Evolutionary conservation across 2,888 invertebrate genomes (phyloP).

Genomic region (Drosophila gaucha): DNA sequence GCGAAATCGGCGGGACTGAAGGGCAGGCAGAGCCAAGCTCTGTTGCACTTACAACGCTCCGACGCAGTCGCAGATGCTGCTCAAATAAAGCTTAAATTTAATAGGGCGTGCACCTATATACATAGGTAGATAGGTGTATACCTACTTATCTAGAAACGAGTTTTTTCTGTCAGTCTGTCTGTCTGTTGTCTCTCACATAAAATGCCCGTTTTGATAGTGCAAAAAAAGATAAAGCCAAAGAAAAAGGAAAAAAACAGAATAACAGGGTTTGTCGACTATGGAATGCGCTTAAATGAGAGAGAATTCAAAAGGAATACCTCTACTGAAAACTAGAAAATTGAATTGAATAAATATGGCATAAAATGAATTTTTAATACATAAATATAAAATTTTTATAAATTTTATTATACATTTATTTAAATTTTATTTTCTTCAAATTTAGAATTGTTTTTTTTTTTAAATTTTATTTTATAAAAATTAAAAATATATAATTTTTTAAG

Average conservation of each 20-base stretch:
- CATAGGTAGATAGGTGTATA: neutral
- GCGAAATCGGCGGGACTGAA: neutral
- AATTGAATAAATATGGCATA: no score
- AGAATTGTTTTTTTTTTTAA: no score
- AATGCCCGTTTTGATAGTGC: conserved; percentile 31
- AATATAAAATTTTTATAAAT: no score
- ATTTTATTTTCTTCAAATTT: no score
- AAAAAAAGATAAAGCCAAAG: conserved; percentile 3
- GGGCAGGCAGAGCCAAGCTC: neutral
- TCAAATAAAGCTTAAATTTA: neutral
- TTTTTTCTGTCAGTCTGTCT: conserved; percentile 33
- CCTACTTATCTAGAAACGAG: conserved; percentile 28
- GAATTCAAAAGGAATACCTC: no score
- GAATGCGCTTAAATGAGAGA: neutral
- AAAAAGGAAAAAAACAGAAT: neutral
- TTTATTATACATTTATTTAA: no score
- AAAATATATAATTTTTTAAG: no score
- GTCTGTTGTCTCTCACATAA: conserved; percentile 5
- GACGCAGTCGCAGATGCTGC: conserved; percentile 20
- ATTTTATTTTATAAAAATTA: no score
- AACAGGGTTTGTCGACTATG: neutral
- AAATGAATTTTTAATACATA: no score
- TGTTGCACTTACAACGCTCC: neutral
- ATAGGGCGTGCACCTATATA: neutral
- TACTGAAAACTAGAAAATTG: no score